Base-by-base conservation (phyloP, 2,113 vertebrate species). In the Muntiacus muntjak region DNA sequence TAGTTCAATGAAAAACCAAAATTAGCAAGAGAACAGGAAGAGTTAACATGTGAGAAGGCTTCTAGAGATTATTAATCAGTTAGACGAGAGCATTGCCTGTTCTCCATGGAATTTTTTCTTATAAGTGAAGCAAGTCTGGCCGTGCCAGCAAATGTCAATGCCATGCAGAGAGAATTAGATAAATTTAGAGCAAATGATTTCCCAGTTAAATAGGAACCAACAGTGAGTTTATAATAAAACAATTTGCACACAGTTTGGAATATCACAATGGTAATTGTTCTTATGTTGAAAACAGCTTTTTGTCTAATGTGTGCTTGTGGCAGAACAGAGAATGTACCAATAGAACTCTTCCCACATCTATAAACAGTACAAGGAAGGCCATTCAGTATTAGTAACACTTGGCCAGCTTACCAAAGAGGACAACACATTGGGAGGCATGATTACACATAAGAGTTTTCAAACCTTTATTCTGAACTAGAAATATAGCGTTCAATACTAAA, bases 261-360 rank as follows among this genome's bases (percentile, higher is more conserved):
- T 98, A 98, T 98, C 98, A 98, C 98, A 98, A 98, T 97, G 87
- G 98, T 98, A 98, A 98, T 98, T 99, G 98, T 98, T 99, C 98
- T 98, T 98, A 83, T 93, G 87, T 67, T 97, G 97, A 98, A 99
- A 98, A 98, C 97, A 98, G 98, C 98, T 97, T 96, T 98, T 23
- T 98, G 98, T 96, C 97, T 97, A 96, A 98, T 98, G 89, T 96
- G 57, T 98, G 97, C 98, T 98, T 98, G 91, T 97, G 95, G 97
- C 96, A 97, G 97, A 98, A 94, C 95, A 98, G 98, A 89, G 93
- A 96, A 89, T 95, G 97, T 98, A 98, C 97, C 98, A 97, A 98
- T 97, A 97, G 36, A 98, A 92, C 76, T 93, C 95, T 98, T 98
- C 92, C 89, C 58, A 91, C 89, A 95, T 98, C 94, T 87, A 95